Evolutionary conservation across 2,888 invertebrate species (phyloP), one percentile per base, ranked within the genome.

Genomic region (Trichogramma dendrolimi): DNA sequence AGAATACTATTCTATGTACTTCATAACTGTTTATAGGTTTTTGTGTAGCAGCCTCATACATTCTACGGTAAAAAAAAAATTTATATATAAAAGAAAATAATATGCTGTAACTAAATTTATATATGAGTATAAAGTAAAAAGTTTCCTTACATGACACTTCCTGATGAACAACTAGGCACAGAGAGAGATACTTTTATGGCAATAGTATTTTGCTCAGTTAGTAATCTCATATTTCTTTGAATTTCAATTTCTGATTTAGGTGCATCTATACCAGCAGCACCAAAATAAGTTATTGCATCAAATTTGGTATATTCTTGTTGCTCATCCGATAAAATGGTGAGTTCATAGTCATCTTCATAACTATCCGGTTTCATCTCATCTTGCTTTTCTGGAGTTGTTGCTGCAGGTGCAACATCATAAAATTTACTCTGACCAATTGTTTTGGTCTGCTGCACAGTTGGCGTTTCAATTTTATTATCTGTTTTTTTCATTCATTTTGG

Each of bases 161-260:
- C 97, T 77, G 95, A 94, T 0, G 94, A 92, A 74, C 90, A 92
- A 68, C 90, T 90, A 4, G 98, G 97, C 70, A 99, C 91, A 40
- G 94, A 92, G 67, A 98, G 88, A 0, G 92, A 90, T 4, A 96
- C 91, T 72, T 93, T 92, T 58, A 97, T 91, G 5, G 92, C 91
- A 75, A 88, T 86, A 42, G 62, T 54, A 80, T 90, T 87, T 39
- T 85, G 83, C 67, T 86, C 85, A 60, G 91, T 91, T 77, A 96
- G 95, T 55, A 98, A 82, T 67, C 88, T 87, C 91, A 97, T 96
- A 76, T 95, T 95, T 58, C 91, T 84, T 78, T 94, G 94, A 66
- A 97, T 95, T 82, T 96, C 96, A 7, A 83, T 82, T 80, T 96
- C 96, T 27, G 92, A 94, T 78, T 95, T 91, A 0, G 96, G 96